phyloP scores from a whole-genome alignment of 2,797 vertebrate genomes.

The Sibirionetta formosa region DNA sequence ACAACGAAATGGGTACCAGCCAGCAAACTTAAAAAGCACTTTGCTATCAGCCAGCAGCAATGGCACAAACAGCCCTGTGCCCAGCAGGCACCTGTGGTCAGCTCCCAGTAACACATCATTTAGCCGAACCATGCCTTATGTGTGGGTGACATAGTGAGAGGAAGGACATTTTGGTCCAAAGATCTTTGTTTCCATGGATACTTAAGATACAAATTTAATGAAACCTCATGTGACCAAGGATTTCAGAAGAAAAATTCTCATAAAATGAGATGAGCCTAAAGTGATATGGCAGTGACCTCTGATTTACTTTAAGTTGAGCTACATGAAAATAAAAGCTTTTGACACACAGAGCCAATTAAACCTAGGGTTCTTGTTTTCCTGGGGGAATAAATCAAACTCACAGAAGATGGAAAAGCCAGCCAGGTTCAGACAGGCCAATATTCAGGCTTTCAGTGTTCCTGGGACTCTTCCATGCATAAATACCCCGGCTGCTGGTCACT shows the following conservation, averaged over 20 bases:
- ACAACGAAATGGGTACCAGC: fast-evolving
- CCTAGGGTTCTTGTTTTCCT: not conserved
- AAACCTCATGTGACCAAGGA: not conserved
- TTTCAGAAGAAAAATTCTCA: not conserved
- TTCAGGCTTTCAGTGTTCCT: not conserved
- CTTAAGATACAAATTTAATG: not conserved
- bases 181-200: not conserved
- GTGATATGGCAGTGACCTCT: not conserved
- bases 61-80: not conserved
- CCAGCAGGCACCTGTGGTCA: fast-evolving
- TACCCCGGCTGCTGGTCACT: not conserved
- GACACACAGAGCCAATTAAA: not conserved
- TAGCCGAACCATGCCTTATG: not conserved
- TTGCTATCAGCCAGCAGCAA: not conserved
- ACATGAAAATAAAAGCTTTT: conserved; percentile 15
- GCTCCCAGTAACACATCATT: fast-evolving
- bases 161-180: not conserved
- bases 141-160: not conserved
- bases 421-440: fast-evolving
- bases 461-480: not conserved
- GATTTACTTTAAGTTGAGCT: conserved; percentile 1
- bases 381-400: not conserved
- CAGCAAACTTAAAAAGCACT: fast-evolving
- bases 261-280: not conserved
- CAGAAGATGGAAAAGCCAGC: not conserved